Evolutionary conservation across 2,797 vertebrate species (phyloP), one percentile per base, ranked within the genome.

Genomic region (Columba guinea): DNA sequence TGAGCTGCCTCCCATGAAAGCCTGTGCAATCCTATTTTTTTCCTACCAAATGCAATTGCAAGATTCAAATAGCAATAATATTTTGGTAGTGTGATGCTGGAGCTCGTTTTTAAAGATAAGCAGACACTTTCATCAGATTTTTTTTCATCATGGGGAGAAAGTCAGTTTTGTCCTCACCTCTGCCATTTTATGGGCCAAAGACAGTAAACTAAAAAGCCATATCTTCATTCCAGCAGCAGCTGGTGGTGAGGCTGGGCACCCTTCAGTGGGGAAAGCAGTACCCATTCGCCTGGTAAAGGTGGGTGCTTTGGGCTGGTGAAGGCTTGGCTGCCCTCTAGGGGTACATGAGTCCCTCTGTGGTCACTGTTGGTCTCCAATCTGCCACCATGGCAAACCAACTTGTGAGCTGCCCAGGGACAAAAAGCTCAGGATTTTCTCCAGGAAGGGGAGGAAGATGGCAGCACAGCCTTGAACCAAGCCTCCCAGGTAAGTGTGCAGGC

Each of bases 291-390:
- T 51, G 28, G 48, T 21, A 62, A 69, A 82, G 15, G 30, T 12
- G 12, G 10, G 18, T 56, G 49, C 44, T 70, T 70, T 9, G 0
- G 35, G 21, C 39, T 26, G 21, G 34, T 17, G 34, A 52, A 51
- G 11, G 55, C 15, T 70, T 48, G 30, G 59, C 35, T 52, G 16
- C 35, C 15, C 27, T 77, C 24, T 23, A 11, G 0, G 0, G 2
- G 1, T 28, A 13, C 0, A 0, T 6, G 5, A 7, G 21, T 84
- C 35, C 27, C n/a, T 52, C 27, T 44, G 39, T 46, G 44, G 44
- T 46, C 44, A 10, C 18, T 46, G 19, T 46, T 46, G 19, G 19
- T 46, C 44, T 81, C 41, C 6, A 17, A 22, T 22, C 20, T 78
- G 49, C 41, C 48, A 35, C 0, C 0, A 27, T 32, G 20, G 39